A percentile compares a stretch with the other conserved stretches of the same genome.
Conservation (phyloP, 2,888 invertebrate species). For the Serripes groenlandicus region DNA sequence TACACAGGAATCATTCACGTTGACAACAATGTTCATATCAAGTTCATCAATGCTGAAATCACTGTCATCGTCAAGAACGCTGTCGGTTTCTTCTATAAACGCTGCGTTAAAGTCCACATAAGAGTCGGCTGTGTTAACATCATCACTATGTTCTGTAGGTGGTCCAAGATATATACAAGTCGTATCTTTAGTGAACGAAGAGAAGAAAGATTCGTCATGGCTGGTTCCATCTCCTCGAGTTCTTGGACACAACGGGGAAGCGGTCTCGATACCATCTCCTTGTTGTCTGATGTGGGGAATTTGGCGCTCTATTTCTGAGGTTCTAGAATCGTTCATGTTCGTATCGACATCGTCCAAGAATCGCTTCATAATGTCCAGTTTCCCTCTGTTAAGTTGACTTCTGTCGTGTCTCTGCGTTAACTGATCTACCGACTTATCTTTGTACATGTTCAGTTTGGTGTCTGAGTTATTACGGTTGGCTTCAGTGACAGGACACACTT, state of each 20-base stretch:
- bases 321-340: not conserved
- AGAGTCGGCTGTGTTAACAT: not conserved
- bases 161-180: not conserved
- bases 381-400: not conserved
- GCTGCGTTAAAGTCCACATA: not conserved
- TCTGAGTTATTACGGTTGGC: not conserved
- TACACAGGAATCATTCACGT: not conserved
- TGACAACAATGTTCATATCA: constrained; percentile 9
- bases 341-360: not conserved
- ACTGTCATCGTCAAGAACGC: not conserved
- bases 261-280: constrained; percentile 1
- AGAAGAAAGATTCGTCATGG: constrained; percentile 3
- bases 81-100: constrained; percentile 12
- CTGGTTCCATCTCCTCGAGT: constrained; percentile 17
- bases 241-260: constrained; percentile 10
- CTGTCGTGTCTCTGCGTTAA: not conserved
- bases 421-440: not conserved
- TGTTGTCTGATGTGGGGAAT: not conserved
- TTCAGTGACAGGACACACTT: not conserved
- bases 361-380: constrained; percentile 15
- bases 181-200: not conserved
- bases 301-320: not conserved
- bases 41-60: constrained; percentile 14
- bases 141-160: not conserved
- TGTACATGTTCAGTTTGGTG: not conserved